Base-by-base conservation (phyloP, 2,113 vertebrate genomes). In the Rostratula benghalensis region DNA sequence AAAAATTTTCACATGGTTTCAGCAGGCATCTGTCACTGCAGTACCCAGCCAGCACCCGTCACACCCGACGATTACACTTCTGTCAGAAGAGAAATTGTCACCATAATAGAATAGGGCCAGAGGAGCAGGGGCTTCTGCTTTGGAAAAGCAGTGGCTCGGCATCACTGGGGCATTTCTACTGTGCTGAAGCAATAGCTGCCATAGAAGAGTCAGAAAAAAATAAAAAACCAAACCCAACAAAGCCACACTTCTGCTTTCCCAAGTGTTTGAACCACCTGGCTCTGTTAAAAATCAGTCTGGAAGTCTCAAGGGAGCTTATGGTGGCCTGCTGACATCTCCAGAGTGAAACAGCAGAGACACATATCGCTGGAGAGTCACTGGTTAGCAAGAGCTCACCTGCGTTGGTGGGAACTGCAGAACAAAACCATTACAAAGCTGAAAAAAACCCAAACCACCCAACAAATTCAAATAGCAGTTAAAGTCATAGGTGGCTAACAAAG, bases 311-410 rank as follows among this genome's bases (percentile, higher is more conserved):
- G 39, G 43, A 74, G 19, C 67, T 63, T 24, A 11, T 19, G 46
- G 22, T 46, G 10, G 1, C 45, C 39, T 35, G 59, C 21, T 24
- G 73, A 33, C 35, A 15, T 0, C 0, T 31, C 31, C 0, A 11
- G 64, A 50, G 77, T 0, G 2, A 54, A 18, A 20, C 3, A 1
- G 23, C 1, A 1, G 33, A 28, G 15, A 31, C 13, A 13, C 5
- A 0, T 9, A 33, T 9, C 3, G 0, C 12, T 4, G 2, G 7
- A 15, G 25, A 45, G 13, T 3, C 19, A 0, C n/a, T 3, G n/a
- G 7, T 28, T 2, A 5, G 14, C 0, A 1, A 11, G 45, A 61
- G 6, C 48, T 63, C 18, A 4, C 18, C 64, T 43, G 73, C 54
- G 43, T 13, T 17, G 54, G 9, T 51, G 39, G 3, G 13, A 81